phyloP scores from a whole-genome alignment of 2,888 invertebrate genomes.

The Protonemura montana region DNA sequence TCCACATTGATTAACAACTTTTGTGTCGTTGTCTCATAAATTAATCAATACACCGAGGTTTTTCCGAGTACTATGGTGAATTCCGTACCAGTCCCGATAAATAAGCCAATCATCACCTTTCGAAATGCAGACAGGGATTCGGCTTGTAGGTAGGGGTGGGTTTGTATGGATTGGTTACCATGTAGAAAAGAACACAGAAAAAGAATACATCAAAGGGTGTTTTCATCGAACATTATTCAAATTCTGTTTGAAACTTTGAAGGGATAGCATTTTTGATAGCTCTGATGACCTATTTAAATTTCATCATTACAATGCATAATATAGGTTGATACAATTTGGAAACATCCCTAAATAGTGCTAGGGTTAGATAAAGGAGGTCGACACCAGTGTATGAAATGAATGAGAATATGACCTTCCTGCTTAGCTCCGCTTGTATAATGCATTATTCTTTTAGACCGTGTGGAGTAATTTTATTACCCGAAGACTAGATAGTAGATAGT shows the following conservation, averaged over 20 bases:
- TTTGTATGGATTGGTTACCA: not conserved
- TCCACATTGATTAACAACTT: not conserved
- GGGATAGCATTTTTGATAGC: not conserved
- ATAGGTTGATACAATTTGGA: not conserved
- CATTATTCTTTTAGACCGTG: not conserved
- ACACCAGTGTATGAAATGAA: too few species aligned
- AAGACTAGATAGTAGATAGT: not conserved
- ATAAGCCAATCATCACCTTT: constrained; percentile 5
- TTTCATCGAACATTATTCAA: not conserved
- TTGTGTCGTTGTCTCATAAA: not conserved
- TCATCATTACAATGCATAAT: not conserved
- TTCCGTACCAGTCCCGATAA: not conserved
- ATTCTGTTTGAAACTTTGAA: not conserved
- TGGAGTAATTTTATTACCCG: not conserved
- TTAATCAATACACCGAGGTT: not conserved
- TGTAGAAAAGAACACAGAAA: not conserved
- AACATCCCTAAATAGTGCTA: too few species aligned
- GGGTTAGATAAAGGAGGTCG: too few species aligned
- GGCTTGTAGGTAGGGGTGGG: not conserved
- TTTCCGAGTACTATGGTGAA: not conserved
- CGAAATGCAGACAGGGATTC: not conserved
- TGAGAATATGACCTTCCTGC: not conserved
- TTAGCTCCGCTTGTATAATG: not conserved
- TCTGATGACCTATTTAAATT: not conserved
- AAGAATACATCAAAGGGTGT: not conserved